Evolutionary conservation across 2,888 invertebrate genomes (phyloP).

Genomic region (Orchesella flavescens): DNA sequence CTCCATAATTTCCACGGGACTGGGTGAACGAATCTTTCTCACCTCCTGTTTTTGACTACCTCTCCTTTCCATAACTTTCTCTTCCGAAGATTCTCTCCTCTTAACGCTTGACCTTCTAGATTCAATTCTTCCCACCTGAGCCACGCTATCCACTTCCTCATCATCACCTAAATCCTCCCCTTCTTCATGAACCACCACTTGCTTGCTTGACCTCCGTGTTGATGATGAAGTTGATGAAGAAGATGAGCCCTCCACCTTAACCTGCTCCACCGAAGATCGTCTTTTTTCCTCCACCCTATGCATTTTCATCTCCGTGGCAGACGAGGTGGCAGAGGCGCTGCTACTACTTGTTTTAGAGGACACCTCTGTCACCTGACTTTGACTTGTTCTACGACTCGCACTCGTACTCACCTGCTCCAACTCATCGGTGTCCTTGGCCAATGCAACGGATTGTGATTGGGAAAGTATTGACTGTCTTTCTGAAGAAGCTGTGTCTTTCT

Average conservation of each 20-base stretch:
- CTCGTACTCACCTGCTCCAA: slow-evolving; percentile 56
- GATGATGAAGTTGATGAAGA: slow-evolving; percentile 25
- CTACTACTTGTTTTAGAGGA: slow-evolving; percentile 13
- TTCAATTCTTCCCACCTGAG: too few relatives aligned
- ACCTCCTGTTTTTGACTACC: background rate
- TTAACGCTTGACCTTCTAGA: slow-evolving; percentile 7
- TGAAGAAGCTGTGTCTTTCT: slow-evolving; percentile 58
- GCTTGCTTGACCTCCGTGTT: too few relatives aligned
- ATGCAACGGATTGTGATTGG: too few relatives aligned
- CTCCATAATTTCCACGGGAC: slow-evolving; percentile 46
- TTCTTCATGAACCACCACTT: background rate
- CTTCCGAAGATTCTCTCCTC: background rate
- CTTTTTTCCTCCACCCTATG: slow-evolving; percentile 38
- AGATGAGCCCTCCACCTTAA: slow-evolving; percentile 35
- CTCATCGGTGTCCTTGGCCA: slow-evolving; percentile 73
- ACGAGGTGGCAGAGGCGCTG: slow-evolving; percentile 16
- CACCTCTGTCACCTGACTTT: slow-evolving; percentile 1
- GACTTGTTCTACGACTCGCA: background rate
- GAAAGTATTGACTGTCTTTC: slow-evolving; percentile 57
- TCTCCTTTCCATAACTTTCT: background rate
- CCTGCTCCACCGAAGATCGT: slow-evolving; percentile 13
- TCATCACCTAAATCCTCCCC: slow-evolving; percentile 18
- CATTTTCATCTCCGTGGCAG: slow-evolving; percentile 28
- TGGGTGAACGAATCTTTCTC: slow-evolving; percentile 12
- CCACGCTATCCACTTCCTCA: background rate